Conservation (phyloP, 2,113 vertebrate genomes). For the Tragulus kanchil region DNA sequence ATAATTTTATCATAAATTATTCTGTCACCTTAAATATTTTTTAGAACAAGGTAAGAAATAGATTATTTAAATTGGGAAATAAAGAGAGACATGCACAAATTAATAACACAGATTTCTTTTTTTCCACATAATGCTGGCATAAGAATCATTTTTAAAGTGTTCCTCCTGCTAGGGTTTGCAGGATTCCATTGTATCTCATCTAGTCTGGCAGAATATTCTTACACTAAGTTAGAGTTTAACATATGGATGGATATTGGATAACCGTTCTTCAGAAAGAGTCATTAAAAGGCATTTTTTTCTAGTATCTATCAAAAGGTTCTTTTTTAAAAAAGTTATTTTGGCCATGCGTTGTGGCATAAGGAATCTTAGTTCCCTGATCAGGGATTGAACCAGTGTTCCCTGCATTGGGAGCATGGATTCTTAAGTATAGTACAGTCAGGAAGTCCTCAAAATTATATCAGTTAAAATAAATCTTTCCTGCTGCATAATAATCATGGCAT, state of each 20-base stretch:
- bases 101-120: not conserved
- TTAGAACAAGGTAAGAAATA: not conserved
- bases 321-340: not conserved
- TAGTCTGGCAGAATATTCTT: not conserved
- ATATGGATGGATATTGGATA: not conserved
- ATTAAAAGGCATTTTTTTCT: not conserved
- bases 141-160: not conserved
- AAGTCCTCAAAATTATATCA: not conserved
- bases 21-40: not conserved
- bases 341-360: not conserved
- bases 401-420: not conserved
- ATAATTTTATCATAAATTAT: slow-evolving; percentile 1
- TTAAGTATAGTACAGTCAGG: not conserved
- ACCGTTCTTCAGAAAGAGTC: not conserved
- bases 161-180: not conserved
- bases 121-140: not conserved
- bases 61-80: not conserved
- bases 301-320: not conserved
- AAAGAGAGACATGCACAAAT: not conserved
- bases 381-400: not conserved
- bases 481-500: not conserved
- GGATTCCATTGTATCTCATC: not conserved
- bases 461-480: not conserved
- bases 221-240: not conserved
- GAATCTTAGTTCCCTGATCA: not conserved